Conservation (phyloP, 2,797 vertebrate genomes). For the Phylloscopus collybita region DNA sequence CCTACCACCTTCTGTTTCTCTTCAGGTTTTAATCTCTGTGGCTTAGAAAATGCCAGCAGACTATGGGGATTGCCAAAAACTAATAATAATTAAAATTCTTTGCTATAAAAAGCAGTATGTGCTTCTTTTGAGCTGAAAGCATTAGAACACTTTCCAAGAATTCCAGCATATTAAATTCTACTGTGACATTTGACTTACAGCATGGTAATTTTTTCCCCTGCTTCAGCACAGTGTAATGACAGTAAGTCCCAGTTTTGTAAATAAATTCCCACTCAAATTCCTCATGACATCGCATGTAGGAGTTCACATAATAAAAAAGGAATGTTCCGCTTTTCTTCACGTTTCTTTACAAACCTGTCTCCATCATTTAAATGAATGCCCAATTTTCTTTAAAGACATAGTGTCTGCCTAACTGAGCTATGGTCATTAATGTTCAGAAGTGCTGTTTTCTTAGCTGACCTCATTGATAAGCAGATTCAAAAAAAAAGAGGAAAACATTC, state of each 20-base stretch:
- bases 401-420: background rate
- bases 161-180: slow-evolving; percentile 62
- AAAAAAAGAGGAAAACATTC: background rate
- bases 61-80: slow-evolving; percentile 31
- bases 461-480: background rate
- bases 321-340: slow-evolving; percentile 62
- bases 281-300: slow-evolving; percentile 65
- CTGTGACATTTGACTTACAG: slow-evolving; percentile 73
- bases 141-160: slow-evolving; percentile 55
- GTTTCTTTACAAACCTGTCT: background rate
- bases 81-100: slow-evolving; percentile 58
- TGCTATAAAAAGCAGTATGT: slow-evolving; percentile 10
- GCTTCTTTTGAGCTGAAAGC: slow-evolving; percentile 8
- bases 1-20: slow-evolving; percentile 28
- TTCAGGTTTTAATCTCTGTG: slow-evolving; percentile 44
- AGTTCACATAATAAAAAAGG: slow-evolving; percentile 71
- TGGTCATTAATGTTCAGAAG: background rate
- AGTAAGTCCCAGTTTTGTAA: slow-evolving; percentile 65
- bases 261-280: slow-evolving; percentile 82
- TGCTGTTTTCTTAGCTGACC: background rate
- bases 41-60: slow-evolving; percentile 11
- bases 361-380: background rate
- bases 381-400: background rate
- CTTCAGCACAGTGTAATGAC: slow-evolving; percentile 29
- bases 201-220: slow-evolving; percentile 48